phyloP scores from a whole-genome alignment of 2,888 invertebrate genomes.

The Crioceris asparagi region DNA sequence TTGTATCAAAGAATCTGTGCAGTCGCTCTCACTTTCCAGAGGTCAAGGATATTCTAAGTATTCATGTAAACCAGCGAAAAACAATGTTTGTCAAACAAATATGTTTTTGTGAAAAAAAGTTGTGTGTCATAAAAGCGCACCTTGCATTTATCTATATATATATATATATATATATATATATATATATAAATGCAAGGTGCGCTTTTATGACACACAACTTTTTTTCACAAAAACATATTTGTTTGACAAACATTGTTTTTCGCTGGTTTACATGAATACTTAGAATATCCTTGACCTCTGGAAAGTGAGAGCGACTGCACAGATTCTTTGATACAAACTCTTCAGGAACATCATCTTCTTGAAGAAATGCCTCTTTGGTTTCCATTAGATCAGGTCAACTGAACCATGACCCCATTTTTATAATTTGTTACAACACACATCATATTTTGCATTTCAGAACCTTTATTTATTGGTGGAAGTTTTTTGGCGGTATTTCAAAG shows the following conservation, averaged over 20 bases:
- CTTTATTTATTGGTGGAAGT: slow-evolving; percentile 4
- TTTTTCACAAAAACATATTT: slow-evolving; percentile 7
- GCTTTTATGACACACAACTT: slow-evolving; percentile 5
- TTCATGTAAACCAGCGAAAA: slow-evolving; percentile 10
- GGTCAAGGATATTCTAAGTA: slow-evolving; percentile 8
- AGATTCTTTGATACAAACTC: slow-evolving; percentile 6
- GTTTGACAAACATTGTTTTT: slow-evolving; percentile 9
- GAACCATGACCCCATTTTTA: slow-evolving; percentile 5
- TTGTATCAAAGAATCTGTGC: slow-evolving; percentile 7
- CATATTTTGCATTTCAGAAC: slow-evolving; percentile 7
- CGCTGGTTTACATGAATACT: slow-evolving; percentile 9
- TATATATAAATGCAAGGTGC: slow-evolving; percentile 4
- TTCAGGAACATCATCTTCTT: slow-evolving; percentile 10
- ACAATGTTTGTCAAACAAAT: slow-evolving; percentile 7
- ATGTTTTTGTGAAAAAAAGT: slow-evolving; percentile 7
- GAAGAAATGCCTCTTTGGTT: slow-evolving; percentile 7
- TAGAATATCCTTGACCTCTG: slow-evolving; percentile 7
- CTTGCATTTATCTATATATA: slow-evolving; percentile 3
- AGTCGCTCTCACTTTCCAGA: slow-evolving; percentile 3
- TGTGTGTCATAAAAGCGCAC: slow-evolving; percentile 4
- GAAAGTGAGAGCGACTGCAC: slow-evolving; percentile 5
- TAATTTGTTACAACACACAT: slow-evolving; percentile 5
- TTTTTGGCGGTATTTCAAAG: slow-evolving; percentile 4
- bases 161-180: no score
- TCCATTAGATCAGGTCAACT: slow-evolving; percentile 4